Conservation (phyloP, 2,797 vertebrate species). For the Knipowitschia caucasica region DNA sequence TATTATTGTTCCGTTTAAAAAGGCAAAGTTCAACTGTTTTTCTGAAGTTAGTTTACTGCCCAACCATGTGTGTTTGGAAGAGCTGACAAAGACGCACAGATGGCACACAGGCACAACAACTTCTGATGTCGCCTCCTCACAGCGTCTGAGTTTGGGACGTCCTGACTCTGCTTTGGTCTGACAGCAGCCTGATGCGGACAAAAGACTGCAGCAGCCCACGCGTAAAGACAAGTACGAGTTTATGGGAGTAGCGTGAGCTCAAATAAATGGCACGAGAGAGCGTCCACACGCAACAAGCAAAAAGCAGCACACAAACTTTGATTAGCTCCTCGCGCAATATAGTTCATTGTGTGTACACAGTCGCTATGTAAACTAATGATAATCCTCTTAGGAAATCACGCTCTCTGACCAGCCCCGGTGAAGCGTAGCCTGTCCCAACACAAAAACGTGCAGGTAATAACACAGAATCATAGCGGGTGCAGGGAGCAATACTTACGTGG, state of each 20-base stretch:
- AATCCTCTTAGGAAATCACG: constrained; percentile 80
- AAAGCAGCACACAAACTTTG: constrained; percentile 15
- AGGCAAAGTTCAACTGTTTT: neutral
- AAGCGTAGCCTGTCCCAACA: constrained; percentile 18
- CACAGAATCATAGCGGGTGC: neutral
- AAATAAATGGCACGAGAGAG: constrained; percentile 6
- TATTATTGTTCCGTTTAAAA: neutral
- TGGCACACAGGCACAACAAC: neutral
- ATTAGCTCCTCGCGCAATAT: constrained; percentile 33
- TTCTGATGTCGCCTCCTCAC: neutral
- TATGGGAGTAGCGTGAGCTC: neutral
- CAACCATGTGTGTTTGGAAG: neutral
- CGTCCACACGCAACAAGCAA: neutral
- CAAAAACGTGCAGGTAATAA: constrained; percentile 13
- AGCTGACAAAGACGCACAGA: neutral
- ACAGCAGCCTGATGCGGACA: constrained; percentile 44
- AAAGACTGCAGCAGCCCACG: constrained; percentile 27
- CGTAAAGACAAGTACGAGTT: constrained; percentile 9
- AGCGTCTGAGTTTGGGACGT: constrained; percentile 51
- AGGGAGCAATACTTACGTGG: constrained; percentile 75
- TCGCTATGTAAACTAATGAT: constrained; percentile 59
- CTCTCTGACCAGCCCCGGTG: constrained; percentile 56
- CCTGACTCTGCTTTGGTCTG: constrained; percentile 24
- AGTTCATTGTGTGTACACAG: constrained; percentile 42
- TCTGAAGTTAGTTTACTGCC: neutral